A percentile compares a stretch with the other conserved stretches of the same genome.
phyloP scores from a whole-genome alignment of 30 jellyfish, hydroid and myxozoan species.

The Hydractinia symbiolongicarpus region DNA sequence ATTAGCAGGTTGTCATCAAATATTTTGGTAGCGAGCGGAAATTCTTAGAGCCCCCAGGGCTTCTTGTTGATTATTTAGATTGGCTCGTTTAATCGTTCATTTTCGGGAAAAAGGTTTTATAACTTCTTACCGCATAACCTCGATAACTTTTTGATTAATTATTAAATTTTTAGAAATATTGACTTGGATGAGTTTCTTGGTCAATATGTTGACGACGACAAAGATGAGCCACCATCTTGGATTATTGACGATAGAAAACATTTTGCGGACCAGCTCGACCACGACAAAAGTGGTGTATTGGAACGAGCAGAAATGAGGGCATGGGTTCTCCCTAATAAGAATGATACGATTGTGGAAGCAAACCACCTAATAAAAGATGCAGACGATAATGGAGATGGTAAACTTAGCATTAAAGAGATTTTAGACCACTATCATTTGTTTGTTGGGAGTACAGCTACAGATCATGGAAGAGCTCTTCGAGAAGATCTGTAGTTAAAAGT shows the following conservation, averaged over 20 bases:
- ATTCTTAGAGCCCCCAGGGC: too few species aligned
- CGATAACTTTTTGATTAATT: background rate
- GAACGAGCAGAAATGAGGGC: slow-evolving; percentile 56
- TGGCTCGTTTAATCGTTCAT: too few species aligned
- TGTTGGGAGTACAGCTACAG: slow-evolving; percentile 97
- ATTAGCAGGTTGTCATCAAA: too few species aligned
- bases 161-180: slow-evolving; percentile 39
- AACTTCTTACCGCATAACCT: too few species aligned
- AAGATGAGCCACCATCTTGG: slow-evolving; percentile 89
- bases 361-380: slow-evolving; percentile 73
- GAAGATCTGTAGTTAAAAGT: slow-evolving; percentile 48
- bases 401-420: slow-evolving; percentile 56
- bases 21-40: too few species aligned
- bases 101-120: too few species aligned
- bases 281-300: slow-evolving; percentile 54
- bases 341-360: slow-evolving; percentile 69
- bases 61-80: too few species aligned
- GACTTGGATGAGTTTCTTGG: slow-evolving; percentile 83
- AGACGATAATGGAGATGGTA: slow-evolving; percentile 80
- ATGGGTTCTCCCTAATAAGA: slow-evolving; percentile 75
- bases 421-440: slow-evolving; percentile 66
- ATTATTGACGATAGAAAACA: slow-evolving; percentile 82
- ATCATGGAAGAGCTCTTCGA: slow-evolving; percentile 75
- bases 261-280: slow-evolving; percentile 63
- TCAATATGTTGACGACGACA: slow-evolving; percentile 71